A percentile compares a stretch with the other conserved stretches of the same genome.
Conservation (phyloP, 2,797 vertebrate genomes). For the Sorex maritimensis region DNA sequence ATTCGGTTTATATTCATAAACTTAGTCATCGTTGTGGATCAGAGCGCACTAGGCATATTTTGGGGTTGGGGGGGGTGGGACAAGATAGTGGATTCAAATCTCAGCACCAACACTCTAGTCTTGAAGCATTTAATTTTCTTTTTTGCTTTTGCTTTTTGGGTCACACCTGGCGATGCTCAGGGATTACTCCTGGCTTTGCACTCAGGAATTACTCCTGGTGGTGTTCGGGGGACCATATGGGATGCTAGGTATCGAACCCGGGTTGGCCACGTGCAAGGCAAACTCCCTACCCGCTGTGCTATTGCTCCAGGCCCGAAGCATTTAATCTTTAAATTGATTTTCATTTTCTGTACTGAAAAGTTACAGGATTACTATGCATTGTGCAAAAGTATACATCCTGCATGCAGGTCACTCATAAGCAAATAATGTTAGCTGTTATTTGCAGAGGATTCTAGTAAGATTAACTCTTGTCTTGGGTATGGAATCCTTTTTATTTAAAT, state of each 20-base stretch:
- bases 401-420: no score
- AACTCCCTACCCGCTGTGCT: no score
- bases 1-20: neutral
- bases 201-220: no score
- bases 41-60: neutral
- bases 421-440: neutral
- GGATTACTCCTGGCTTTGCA: no score
- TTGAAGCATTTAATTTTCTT: neutral
- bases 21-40: neutral
- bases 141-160: no score
- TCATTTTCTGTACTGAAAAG: neutral
- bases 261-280: no score
- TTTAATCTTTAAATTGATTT: slow-evolving; percentile 17
- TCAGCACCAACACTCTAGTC: neutral
- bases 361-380: slow-evolving; percentile 7
- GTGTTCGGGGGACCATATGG: no score
- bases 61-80: no score
- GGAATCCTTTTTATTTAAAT: neutral
- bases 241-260: no score
- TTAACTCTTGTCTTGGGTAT: neutral
- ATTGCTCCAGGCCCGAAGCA: neutral
- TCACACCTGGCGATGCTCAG: no score
- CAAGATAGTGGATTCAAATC: neutral
- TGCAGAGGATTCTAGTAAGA: neutral
- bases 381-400: neutral